Evolutionary conservation across 2,797 vertebrate species (phyloP).

Genomic region (Crenuchus spilurus): DNA sequence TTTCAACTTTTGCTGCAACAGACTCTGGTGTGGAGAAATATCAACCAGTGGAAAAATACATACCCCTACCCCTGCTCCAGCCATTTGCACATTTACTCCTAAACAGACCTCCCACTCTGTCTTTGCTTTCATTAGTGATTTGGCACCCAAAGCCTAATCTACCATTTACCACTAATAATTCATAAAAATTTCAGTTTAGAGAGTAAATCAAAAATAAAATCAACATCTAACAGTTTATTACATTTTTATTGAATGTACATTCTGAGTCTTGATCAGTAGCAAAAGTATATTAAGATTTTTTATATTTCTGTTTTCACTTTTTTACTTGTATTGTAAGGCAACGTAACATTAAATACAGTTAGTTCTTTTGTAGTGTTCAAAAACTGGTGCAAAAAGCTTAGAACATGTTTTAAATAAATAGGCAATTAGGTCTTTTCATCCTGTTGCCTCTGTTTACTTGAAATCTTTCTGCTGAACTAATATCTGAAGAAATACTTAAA

Average conservation of each 20-base stretch:
- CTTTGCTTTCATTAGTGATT: no score
- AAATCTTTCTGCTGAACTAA: background rate
- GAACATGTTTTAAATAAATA: no score
- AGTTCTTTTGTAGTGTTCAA: no score
- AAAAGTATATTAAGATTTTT: background rate
- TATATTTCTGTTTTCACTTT: background rate
- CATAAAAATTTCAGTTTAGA: background rate
- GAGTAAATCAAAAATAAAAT: background rate
- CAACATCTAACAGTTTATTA: no score
- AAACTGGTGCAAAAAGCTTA: no score
- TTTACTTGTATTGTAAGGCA: background rate
- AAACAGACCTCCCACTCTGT: no score
- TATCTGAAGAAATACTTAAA: background rate
- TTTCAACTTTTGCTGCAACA: no score
- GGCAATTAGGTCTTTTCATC: background rate
- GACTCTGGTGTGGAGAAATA: no score
- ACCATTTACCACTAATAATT: background rate
- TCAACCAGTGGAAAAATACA: no score
- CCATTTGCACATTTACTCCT: no score
- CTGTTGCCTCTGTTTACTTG: background rate
- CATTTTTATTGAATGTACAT: background rate
- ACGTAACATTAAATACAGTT: background rate
- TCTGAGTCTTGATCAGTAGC: background rate
- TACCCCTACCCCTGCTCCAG: no score
- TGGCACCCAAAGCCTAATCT: no score